Percentiles rank a stretch among this genome's conserved stretches.
Evolutionary conservation across 2,113 vertebrate genomes (phyloP).

Genomic region (Balaenoptera acutorostrata): DNA sequence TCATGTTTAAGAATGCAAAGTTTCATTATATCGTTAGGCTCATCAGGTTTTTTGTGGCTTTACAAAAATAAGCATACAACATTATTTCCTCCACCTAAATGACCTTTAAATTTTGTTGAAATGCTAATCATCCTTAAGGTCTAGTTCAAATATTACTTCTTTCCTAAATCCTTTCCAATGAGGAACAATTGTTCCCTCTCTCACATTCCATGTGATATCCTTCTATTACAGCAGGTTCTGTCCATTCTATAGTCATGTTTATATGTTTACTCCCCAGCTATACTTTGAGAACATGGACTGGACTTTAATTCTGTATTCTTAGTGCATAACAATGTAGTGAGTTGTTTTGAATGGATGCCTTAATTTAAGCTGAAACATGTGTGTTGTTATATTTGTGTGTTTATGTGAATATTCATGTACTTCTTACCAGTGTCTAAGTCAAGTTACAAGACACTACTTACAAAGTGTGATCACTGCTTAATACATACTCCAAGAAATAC

Average conservation of each 20-base stretch:
- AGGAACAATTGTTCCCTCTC: background rate
- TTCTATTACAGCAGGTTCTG: background rate
- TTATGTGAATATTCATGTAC: background rate
- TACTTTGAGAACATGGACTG: background rate
- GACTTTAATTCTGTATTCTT: background rate
- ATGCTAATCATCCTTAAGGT: background rate
- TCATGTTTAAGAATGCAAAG: background rate
- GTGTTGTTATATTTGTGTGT: background rate
- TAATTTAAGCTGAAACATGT: background rate
- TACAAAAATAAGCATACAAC: background rate
- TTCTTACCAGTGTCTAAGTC: background rate
- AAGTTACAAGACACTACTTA: background rate
- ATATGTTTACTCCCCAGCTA: background rate
- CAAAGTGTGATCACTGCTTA: slow-evolving; percentile 21
- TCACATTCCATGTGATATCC: background rate
- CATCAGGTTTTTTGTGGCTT: background rate
- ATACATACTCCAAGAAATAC: slow-evolving; percentile 26
- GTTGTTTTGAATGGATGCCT: background rate
- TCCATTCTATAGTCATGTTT: background rate
- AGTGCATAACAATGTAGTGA: background rate
- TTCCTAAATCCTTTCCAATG: background rate
- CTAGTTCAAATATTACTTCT: background rate
- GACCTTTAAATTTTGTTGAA: background rate
- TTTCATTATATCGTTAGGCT: background rate
- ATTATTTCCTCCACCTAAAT: background rate